Percentiles rank a stretch among this genome's conserved stretches.
phyloP scores from a whole-genome alignment of 2,888 invertebrate genomes.

The Athripsodes cinereus region DNA sequence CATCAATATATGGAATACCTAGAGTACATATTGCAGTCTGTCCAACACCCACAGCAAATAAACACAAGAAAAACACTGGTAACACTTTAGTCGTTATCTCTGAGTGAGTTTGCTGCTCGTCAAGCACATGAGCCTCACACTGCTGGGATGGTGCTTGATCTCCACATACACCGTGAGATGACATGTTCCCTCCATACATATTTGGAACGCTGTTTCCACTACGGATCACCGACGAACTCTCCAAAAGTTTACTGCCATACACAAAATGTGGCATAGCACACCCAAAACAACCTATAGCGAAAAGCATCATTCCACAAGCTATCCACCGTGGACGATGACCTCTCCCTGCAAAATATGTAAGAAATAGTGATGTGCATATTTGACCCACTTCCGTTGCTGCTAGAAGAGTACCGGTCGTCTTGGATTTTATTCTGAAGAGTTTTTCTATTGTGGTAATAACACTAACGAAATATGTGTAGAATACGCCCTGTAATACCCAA shows the following conservation, averaged over 20 bases:
- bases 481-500: constrained; percentile 87
- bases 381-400: constrained; percentile 91
- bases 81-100: constrained; percentile 76
- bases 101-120: constrained; percentile 63
- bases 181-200: constrained; percentile 31
- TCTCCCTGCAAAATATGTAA: constrained; percentile 86
- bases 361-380: constrained; percentile 79
- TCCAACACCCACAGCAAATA: constrained; percentile 85
- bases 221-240: constrained; percentile 39
- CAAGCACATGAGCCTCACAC: constrained; percentile 57
- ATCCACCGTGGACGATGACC: constrained; percentile 93
- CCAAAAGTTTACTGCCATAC: constrained; percentile 69
- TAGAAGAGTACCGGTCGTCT: constrained; percentile 83
- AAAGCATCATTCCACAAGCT: constrained; percentile 85
- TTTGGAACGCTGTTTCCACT: constrained; percentile 33
- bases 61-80: constrained; percentile 81
- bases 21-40: constrained; percentile 89
- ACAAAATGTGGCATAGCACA: constrained; percentile 85
- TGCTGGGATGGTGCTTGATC: constrained; percentile 24
- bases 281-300: constrained; percentile 78
- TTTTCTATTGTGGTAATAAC: constrained; percentile 92
- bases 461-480: constrained; percentile 89
- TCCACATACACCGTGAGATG: constrained; percentile 23
- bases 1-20: constrained; percentile 90
- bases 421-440: constrained; percentile 85